These are phyloP conservation scores for Aurelia sp. DNA, from an alignment of 30 jellyfish, hydroid and myxozoan species.

Conservation along the genomic window DNA sequence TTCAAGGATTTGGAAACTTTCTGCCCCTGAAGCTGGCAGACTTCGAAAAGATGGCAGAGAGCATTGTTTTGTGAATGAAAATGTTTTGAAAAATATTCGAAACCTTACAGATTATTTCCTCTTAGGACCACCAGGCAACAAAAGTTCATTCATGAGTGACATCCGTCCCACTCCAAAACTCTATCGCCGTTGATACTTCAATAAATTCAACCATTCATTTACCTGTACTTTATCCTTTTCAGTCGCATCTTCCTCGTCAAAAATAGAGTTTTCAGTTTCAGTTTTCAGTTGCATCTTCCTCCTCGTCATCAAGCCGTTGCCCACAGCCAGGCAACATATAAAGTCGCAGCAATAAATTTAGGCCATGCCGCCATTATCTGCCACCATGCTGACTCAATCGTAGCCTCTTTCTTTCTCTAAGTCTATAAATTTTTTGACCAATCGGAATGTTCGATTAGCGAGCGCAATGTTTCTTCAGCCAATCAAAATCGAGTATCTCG, in stretches of 20 bases:
- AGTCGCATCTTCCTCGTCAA: conserved; percentile 28
- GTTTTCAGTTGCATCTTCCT: conserved; percentile 15
- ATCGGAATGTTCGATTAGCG: no score
- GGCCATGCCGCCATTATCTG: neutral
- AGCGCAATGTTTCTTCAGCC: no score
- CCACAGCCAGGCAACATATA: neutral
- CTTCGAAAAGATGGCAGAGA: no score
- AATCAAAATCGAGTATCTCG: neutral
- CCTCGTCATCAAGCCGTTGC: conserved; percentile 4
- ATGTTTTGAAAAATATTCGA: no score
- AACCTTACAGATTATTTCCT: no score
- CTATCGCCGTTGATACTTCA: neutral
- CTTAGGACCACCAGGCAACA: no score
- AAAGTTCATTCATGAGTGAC: no score
- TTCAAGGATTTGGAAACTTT: no score
- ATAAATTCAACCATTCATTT: neutral
- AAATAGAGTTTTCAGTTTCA: conserved; percentile 46
- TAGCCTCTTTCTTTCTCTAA: neutral
- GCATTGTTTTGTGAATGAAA: no score
- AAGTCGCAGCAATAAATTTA: neutral
- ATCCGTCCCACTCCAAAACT: no score
- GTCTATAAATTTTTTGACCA: no score
- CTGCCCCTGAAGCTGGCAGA: no score
- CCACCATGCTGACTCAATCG: neutral
- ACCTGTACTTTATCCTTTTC: conserved; percentile 24